Conservation (phyloP, 2,797 vertebrate species). For the Morus bassanus region DNA sequence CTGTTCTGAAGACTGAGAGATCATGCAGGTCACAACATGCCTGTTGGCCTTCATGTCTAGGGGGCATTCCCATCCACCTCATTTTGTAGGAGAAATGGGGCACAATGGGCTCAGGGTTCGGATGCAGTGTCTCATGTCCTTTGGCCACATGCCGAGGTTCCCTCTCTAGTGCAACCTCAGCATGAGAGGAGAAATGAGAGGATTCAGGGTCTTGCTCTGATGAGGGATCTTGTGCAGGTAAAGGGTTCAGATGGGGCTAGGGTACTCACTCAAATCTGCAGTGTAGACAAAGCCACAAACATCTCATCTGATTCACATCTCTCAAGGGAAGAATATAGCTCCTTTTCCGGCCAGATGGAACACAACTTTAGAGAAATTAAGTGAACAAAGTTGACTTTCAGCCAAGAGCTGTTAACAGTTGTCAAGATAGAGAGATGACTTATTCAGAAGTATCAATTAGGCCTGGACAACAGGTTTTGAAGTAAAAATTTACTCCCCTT, state of each 20-base stretch:
- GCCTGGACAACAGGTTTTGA: neutral
- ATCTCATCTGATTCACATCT: neutral
- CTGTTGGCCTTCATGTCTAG: neutral
- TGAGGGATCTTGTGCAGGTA: neutral
- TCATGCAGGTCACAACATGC: too few species aligned
- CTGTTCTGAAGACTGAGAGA: neutral
- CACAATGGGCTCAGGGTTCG: neutral
- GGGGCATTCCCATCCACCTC: neutral
- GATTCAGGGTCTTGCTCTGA: neutral
- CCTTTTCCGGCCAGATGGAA: neutral
- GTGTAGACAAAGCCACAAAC: neutral
- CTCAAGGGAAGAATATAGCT: neutral
- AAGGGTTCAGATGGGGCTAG: neutral
- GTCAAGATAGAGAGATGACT: neutral
- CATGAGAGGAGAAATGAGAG: neutral
- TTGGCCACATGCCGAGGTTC: accelerated
- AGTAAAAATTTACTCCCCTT: neutral
- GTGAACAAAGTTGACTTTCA: neutral
- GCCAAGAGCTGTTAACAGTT: neutral
- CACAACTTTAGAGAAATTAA: neutral
- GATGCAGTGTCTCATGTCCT: neutral
- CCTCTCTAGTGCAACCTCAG: neutral
- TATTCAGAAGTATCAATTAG: neutral
- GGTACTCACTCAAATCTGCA: neutral
- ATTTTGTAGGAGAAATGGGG: neutral